Conservation (phyloP, 2,797 vertebrate species). For the Bradypus variegatus region DNA sequence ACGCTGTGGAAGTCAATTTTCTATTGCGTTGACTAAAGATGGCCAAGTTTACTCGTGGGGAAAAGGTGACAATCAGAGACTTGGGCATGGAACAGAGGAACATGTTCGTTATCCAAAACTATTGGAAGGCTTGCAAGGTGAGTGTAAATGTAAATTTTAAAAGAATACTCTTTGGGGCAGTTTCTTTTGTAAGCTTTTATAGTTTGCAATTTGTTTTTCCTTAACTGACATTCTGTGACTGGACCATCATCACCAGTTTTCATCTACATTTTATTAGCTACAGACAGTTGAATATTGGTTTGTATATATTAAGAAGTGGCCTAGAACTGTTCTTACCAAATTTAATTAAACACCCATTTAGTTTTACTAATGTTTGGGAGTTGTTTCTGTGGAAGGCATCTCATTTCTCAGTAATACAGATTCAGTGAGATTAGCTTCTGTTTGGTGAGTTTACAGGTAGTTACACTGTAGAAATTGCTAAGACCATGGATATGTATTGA, state of each 20-base stretch:
- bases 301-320: background rate
- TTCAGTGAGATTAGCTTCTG: background rate
- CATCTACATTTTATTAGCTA: background rate
- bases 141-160: slow-evolving; percentile 29
- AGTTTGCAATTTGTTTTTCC: background rate
- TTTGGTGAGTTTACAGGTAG: background rate
- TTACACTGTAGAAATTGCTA: background rate
- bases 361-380: background rate
- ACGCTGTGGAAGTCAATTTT: slow-evolving; percentile 96
- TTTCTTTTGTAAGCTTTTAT: background rate
- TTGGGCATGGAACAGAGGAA: slow-evolving; percentile 96
- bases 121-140: slow-evolving; percentile 92
- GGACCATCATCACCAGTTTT: background rate
- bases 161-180: background rate
- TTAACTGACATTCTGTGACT: background rate
- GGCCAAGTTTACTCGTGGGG: slow-evolving; percentile 99
- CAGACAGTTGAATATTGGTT: background rate
- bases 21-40: slow-evolving; percentile 93
- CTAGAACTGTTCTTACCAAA: background rate
- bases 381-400: background rate
- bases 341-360: background rate
- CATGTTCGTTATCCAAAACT: slow-evolving; percentile 97
- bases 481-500: background rate
- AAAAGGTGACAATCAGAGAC: slow-evolving; percentile 96
- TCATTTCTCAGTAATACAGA: background rate